Evolutionary conservation across 2,113 vertebrate genomes (phyloP).

Genomic region (Riparia riparia): DNA sequence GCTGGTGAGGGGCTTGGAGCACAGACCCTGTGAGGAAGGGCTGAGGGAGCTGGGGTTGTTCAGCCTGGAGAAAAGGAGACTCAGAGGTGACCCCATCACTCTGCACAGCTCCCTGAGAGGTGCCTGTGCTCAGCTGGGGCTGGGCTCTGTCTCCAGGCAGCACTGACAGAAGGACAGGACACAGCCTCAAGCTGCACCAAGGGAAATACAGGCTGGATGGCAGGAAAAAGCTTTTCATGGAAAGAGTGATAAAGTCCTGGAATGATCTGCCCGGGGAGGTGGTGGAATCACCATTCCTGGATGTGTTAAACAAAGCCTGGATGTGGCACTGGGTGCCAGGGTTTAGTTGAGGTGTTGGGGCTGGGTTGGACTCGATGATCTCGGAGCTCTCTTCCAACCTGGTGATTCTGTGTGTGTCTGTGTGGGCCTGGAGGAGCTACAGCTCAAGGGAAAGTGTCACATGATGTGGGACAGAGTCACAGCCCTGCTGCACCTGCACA

Average conservation of each 20-base stretch:
- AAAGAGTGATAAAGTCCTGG: not conserved
- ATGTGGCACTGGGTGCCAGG: not conserved
- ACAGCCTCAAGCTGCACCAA: no score
- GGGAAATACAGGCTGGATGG: not conserved
- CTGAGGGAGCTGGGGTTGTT: no score
- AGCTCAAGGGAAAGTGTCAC: not conserved
- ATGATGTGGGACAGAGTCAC: not conserved
- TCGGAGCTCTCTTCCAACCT: not conserved
- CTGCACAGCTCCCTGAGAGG: no score
- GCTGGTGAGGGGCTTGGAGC: no score
- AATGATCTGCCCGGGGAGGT: not conserved
- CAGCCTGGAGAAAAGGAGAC: no score
- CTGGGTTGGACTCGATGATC: not conserved
- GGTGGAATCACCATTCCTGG: not conserved
- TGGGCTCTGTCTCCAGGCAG: no score
- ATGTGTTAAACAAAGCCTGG: not conserved
- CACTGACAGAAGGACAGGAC: no score
- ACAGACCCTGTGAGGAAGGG: no score
- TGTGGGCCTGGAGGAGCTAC: not conserved
- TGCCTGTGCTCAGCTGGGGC: no score
- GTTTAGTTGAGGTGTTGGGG: not conserved
- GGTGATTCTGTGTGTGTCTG: not conserved
- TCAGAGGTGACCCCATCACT: no score
- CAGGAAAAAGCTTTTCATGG: not conserved
- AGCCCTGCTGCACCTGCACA: not conserved